Evolutionary conservation across 2,113 vertebrate species (phyloP).

Genomic region (Toxostoma redivivum): DNA sequence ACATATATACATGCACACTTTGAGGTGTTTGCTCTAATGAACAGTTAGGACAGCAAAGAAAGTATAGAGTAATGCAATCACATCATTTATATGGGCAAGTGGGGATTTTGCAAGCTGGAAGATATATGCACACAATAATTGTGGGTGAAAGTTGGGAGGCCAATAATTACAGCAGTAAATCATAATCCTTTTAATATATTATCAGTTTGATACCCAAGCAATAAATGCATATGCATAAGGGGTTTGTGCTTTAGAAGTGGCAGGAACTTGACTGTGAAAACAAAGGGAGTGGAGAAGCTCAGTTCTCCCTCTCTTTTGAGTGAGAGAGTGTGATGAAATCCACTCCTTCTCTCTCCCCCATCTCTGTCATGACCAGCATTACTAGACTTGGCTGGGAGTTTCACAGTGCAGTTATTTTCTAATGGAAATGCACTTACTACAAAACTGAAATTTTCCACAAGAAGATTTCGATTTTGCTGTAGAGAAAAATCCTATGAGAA

Average conservation of each 20-base stretch:
- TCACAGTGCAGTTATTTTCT: neutral
- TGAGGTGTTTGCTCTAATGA: constrained; percentile 45
- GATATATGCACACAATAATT: constrained; percentile 42
- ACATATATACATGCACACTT: neutral
- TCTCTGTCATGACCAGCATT: neutral
- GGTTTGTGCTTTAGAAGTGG: neutral
- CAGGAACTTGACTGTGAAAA: constrained; percentile 8
- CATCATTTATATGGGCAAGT: constrained; percentile 12
- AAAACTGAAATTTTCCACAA: constrained; percentile 33
- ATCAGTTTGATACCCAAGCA: constrained; percentile 39
- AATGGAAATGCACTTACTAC: neutral
- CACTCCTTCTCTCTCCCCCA: neutral
- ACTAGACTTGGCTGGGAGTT: neutral
- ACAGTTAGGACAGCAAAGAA: constrained; percentile 19
- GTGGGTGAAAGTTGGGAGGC: constrained; percentile 39
- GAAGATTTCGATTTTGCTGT: constrained; percentile 36
- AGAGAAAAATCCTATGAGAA: constrained; percentile 29
- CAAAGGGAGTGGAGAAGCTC: constrained; percentile 3
- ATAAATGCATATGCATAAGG: neutral
- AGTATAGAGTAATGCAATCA: neutral
- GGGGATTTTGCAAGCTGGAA: constrained; percentile 28
- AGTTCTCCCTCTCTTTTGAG: neutral
- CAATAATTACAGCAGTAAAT: constrained; percentile 56
- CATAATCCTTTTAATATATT: constrained; percentile 56
- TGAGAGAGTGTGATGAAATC: neutral